Conservation (phyloP, 2,797 vertebrate genomes). For the Dallia pectoralis region DNA sequence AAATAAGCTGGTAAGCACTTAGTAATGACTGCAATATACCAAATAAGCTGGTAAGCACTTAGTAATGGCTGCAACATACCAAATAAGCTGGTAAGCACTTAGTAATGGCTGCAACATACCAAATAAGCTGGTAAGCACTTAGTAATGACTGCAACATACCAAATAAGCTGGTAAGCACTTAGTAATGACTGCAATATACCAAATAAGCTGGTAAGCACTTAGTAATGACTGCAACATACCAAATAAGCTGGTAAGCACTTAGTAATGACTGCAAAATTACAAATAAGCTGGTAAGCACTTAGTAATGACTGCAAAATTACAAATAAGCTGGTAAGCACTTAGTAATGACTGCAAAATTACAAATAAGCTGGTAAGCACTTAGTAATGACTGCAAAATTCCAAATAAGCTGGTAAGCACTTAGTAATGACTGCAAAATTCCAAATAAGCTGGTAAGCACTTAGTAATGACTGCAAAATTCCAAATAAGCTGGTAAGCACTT, state of each 20-base stretch:
- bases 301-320: slow-evolving; percentile 85
- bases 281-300: slow-evolving; percentile 90
- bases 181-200: slow-evolving; percentile 85
- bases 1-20: slow-evolving; percentile 90
- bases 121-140: slow-evolving; percentile 90
- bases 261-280: slow-evolving; percentile 85
- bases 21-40: slow-evolving; percentile 85
- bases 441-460: slow-evolving; percentile 90
- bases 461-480: slow-evolving; percentile 85
- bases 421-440: slow-evolving; percentile 85
- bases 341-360: slow-evolving; percentile 85
- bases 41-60: slow-evolving; percentile 90
- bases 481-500: slow-evolving; percentile 90
- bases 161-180: slow-evolving; percentile 90
- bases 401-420: slow-evolving; percentile 90
- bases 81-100: slow-evolving; percentile 90
- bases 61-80: slow-evolving; percentile 85
- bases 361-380: slow-evolving; percentile 90
- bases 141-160: slow-evolving; percentile 85
- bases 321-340: slow-evolving; percentile 90
- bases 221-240: slow-evolving; percentile 85
- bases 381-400: slow-evolving; percentile 85
- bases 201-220: slow-evolving; percentile 90
- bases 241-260: slow-evolving; percentile 90
- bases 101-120: slow-evolving; percentile 85